Conservation (phyloP, 2,888 invertebrate genomes). For the Junonia oenone region DNA sequence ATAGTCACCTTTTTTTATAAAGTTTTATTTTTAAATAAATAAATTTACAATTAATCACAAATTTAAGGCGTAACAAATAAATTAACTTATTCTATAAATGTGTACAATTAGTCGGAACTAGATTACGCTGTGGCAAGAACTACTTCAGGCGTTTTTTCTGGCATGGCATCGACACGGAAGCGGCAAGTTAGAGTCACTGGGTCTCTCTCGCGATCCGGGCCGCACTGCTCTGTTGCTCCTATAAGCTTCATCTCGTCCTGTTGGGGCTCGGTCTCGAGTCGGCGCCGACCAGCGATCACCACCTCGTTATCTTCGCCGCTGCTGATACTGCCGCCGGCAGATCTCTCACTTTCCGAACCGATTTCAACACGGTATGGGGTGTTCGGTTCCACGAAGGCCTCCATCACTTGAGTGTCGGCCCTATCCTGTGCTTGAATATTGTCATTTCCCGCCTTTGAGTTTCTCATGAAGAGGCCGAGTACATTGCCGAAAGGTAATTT, state of each 20-base stretch:
- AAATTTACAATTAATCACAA: constrained; percentile 26
- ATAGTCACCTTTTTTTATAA: not conserved
- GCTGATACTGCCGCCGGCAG: constrained; percentile 45
- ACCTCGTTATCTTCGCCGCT: constrained; percentile 47
- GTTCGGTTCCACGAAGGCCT: constrained; percentile 82
- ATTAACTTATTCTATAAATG: constrained; percentile 38
- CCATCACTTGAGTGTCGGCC: constrained; percentile 65
- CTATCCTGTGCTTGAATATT: constrained; percentile 48
- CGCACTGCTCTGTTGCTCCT: constrained; percentile 86
- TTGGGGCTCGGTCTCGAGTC: constrained; percentile 42
- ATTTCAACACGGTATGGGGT: constrained; percentile 86
- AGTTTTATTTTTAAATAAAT: constrained; percentile 25
- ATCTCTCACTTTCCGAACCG: constrained; percentile 42
- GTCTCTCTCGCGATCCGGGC: constrained; percentile 84
- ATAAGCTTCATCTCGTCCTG: constrained; percentile 73
- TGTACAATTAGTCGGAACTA: constrained; percentile 31
- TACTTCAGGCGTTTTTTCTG: constrained; percentile 45
- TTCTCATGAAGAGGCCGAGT: constrained; percentile 39
- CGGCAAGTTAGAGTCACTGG: constrained; percentile 82
- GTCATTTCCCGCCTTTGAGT: constrained; percentile 29
- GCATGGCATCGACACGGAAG: constrained; percentile 27
- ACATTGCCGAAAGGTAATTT: constrained; percentile 40
- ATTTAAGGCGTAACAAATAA: constrained; percentile 36
- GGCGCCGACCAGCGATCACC: constrained; percentile 56
- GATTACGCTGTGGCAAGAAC: constrained; percentile 46